phyloP scores from a whole-genome alignment of 1,140 invertebrate species.

The Cherax destructor region DNA sequence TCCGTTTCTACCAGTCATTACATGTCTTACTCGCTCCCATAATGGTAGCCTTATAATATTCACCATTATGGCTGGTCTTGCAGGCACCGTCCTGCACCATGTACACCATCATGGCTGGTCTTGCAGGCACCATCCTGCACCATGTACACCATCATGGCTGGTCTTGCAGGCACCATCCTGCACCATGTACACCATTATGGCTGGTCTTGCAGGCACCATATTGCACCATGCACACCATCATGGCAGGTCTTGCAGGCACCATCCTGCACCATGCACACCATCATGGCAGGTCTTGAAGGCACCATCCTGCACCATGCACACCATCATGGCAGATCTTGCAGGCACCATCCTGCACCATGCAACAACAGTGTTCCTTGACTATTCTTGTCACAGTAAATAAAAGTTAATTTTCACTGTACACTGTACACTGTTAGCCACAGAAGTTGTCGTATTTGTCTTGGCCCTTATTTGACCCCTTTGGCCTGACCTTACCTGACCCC shows the following conservation, averaged over 20 bases:
- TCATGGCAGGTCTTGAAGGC: neutral
- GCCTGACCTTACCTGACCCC: too few species aligned
- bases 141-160: neutral
- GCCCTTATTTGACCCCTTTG: too few species aligned
- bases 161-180: neutral
- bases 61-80: neutral
- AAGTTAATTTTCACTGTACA: too few species aligned
- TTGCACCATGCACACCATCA: neutral
- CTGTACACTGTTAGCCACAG: too few species aligned
- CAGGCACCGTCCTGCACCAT: neutral
- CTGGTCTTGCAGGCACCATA: neutral
- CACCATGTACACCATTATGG: neutral
- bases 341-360: too few species aligned
- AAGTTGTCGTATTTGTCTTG: too few species aligned
- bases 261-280: too few species aligned
- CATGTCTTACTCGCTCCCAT: neutral
- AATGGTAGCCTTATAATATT: neutral
- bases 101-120: neutral
- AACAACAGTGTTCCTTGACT: too few species aligned
- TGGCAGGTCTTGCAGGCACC: neutral
- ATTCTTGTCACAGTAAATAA: too few species aligned
- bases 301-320: too few species aligned
- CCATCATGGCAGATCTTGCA: too few species aligned
- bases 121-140: neutral
- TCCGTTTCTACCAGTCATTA: neutral